Evolutionary conservation across 92 coral and sea anemone species (phyloP), one percentile per base, ranked within the genome.

Genomic region (Epizoanthus illoricatus): DNA sequence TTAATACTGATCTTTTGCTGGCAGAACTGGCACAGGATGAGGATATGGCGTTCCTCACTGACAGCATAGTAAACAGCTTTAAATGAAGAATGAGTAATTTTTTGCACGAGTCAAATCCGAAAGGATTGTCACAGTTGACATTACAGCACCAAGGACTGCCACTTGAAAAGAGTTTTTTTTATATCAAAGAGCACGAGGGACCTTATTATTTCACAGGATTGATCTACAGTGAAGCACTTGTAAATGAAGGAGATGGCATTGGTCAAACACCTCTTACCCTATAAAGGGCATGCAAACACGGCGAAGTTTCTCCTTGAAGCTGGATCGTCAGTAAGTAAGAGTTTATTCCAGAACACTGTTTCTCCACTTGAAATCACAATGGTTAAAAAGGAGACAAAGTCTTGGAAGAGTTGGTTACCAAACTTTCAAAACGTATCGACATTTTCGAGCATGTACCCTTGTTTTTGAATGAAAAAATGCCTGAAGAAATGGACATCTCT

Each of bases 181-280:
- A n/a, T n/a, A n/a, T n/a, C n/a, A n/a, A n/a, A n/a, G n/a, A n/a
- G n/a, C n/a, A n/a, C n/a, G n/a, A n/a, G n/a, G n/a, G n/a, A n/a
- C n/a, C n/a, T n/a, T n/a, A 65, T 70, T 79, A 17, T 70, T 63
- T 5, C 47, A 55, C n/a, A 6, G 70, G 24, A 39, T 55, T 79
- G 43, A 36, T 79, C 15, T 28, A 79, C 28, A 60, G 54, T 8
- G 84, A 54, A 40, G 70, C 55, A 6, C 15, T 20, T 24, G 17
- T 79, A 2, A 79, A 79, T 64, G 72, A 56, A 3, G 28, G 23
- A 52, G 83, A 78, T 59, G 83, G 83, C 5, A 78, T 78, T 78
- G 83, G 83, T 20, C 83, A 78, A 17, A 78, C n/a, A 15, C 12
- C 83, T 24, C 67, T 78, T 2, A 78, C 83, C 49, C 83, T 78